These are phyloP conservation scores for Drosophila insularis DNA, from an alignment of 1,140 invertebrate genomes.

Conservation along the genomic window DNA sequence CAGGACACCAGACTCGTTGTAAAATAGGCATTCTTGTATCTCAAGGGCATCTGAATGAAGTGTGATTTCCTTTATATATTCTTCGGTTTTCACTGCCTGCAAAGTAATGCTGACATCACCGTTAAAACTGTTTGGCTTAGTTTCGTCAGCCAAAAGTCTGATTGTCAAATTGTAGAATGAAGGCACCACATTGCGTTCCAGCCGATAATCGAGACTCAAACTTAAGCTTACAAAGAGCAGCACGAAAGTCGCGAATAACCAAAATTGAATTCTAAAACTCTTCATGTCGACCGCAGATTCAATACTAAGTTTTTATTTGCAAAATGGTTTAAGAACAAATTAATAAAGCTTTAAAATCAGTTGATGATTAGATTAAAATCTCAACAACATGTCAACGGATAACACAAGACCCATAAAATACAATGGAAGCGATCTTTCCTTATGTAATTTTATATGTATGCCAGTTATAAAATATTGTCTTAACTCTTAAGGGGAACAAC, in stretches of 20 bases:
- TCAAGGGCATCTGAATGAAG: constrained; percentile 84
- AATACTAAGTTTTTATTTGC: constrained; percentile 36
- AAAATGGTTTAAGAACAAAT: background rate
- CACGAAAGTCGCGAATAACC: background rate
- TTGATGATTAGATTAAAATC: background rate
- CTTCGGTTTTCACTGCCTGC: constrained; percentile 39
- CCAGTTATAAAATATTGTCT: no score
- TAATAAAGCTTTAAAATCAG: background rate
- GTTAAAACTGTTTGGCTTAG: constrained; percentile 83
- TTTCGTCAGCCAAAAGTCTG: constrained; percentile 82
- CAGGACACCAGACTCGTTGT: constrained; percentile 14
- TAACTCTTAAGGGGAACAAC: no score
- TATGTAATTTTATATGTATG: background rate
- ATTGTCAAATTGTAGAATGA: constrained; percentile 86
- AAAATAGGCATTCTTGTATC: constrained; percentile 34
- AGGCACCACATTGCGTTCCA: constrained; percentile 81
- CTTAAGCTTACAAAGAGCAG: constrained; percentile 26
- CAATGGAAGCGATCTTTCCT: background rate
- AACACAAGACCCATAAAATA: background rate
- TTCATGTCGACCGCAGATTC: constrained; percentile 39
- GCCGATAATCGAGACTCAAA: constrained; percentile 45
- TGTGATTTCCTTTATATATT: constrained; percentile 83
- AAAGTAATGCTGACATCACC: constrained; percentile 85
- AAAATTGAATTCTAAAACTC: constrained; percentile 6
- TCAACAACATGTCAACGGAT: background rate